Evolutionary conservation across 2,113 vertebrate genomes (phyloP).

Genomic region (Ibidorhyncha struthersii): DNA sequence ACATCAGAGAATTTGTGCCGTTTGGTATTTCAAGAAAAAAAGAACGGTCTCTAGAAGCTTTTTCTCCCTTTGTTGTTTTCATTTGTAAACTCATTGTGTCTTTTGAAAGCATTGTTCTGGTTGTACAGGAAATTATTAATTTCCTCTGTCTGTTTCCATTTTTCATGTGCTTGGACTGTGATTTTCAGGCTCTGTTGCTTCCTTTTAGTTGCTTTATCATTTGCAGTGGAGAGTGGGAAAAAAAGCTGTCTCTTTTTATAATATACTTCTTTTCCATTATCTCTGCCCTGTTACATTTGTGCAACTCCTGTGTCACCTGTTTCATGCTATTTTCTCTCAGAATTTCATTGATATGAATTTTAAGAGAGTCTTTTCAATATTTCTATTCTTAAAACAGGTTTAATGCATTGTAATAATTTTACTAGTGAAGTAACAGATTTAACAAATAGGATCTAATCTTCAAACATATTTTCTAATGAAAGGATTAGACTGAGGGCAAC

Average conservation of each 20-base stretch:
- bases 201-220: not conserved
- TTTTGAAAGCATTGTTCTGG: slow-evolving; percentile 17
- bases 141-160: slow-evolving; percentile 54
- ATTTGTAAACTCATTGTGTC: not conserved
- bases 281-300: not conserved
- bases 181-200: slow-evolving; percentile 37
- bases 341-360: not conserved
- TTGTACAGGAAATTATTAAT: slow-evolving; percentile 61
- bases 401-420: not conserved
- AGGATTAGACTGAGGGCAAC: not conserved
- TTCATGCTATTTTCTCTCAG: not conserved
- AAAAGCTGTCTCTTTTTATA: not conserved
- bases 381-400: not conserved
- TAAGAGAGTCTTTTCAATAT: not conserved
- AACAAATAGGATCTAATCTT: not conserved
- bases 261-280: not conserved
- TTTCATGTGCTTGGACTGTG: not conserved
- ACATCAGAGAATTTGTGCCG: not conserved
- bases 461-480: not conserved
- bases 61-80: not conserved
- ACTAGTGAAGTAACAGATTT: not conserved
- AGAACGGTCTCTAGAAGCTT: not conserved
- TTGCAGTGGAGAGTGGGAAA: not conserved
- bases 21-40: not conserved
- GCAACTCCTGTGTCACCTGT: not conserved